Evolutionary conservation across 2,797 vertebrate species (phyloP), one percentile per base, ranked within the genome.

Genomic region (Notamacropus eugenii): DNA sequence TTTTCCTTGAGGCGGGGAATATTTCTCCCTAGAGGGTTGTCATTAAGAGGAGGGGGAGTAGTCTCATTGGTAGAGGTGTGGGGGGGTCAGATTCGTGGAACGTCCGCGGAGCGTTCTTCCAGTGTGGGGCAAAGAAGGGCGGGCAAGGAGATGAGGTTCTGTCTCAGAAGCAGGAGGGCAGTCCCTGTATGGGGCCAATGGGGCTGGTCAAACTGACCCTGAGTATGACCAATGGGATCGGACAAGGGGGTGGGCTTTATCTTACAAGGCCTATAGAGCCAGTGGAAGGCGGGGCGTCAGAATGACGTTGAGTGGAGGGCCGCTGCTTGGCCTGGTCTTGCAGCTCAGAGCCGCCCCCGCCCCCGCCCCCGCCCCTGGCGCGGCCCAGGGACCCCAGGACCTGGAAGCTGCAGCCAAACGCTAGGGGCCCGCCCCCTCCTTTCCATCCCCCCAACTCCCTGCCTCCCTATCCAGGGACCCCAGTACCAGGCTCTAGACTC

Each of bases 391-490:
- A 92, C 92, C 94, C 87, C 82, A 50, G 10, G 87, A 92, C 92
- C 93, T 50, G 34, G 90, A 90, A 27, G 96, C 96, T 94, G 87
- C 94, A 90, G 97, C 74, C 74, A 93, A 96, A 97, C 91, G 40
- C 92, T 67, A 28, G 93, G 96, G 93, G 93, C 90, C 93, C 54
- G 62, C 82, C 54, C 95, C 14, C 46, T 82, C 74, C 22, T 46
- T 82, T 82, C 40, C 3, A 96, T 97, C 97, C 98, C 97, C 97
- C 97, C 96, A 96, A 24, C 97, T 97, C 96, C 96, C 97, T 97
- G 4, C 22, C n/a, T 74, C 22, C 19, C 96, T 93, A 95, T 97
- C 97, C 97, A 96, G 97, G 97, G 97, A 97, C 96, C 74, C 40
- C 74, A 24, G 40, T 46, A 46, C 8, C 40, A 82, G 74, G 31